Conservation (phyloP, 2,888 invertebrate species). For the Tetragonisca angustula region DNA sequence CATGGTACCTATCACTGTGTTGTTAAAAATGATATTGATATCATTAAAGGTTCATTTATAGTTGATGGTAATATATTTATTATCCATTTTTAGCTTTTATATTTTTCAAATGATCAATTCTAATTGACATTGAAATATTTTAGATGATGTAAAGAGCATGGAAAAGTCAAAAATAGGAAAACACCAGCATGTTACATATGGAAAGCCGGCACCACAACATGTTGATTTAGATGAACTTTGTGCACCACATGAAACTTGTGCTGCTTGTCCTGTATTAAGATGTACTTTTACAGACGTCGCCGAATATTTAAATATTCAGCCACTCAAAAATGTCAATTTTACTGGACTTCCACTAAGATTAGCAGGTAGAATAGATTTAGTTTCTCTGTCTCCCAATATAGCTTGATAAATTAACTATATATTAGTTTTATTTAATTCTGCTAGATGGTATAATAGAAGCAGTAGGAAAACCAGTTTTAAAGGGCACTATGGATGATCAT, state of each 20-base stretch:
- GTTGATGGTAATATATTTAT: conserved; percentile 85
- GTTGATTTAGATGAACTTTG: conserved; percentile 87
- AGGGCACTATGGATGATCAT: conserved; percentile 90
- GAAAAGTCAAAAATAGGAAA: conserved; percentile 70
- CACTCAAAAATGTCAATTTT: conserved; percentile 74
- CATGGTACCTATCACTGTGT: conserved; percentile 92
- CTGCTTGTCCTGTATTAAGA: conserved; percentile 86
- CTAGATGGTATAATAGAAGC: conserved; percentile 94
- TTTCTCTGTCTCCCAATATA: background rate
- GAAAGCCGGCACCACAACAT: conserved; percentile 87
- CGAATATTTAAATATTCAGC: conserved; percentile 75
- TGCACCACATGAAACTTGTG: conserved; percentile 86
- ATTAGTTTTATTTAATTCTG: conserved; percentile 14
- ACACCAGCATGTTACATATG: conserved; percentile 84
- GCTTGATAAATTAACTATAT: background rate
- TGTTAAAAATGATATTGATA: conserved; percentile 92
- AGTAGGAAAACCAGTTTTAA: conserved; percentile 96
- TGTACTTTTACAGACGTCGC: conserved; percentile 78
- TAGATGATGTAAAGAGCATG: conserved; percentile 71
- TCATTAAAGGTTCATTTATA: conserved; percentile 90
- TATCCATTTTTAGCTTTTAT: background rate
- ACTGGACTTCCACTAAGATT: conserved; percentile 76
- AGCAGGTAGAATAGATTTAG: conserved; percentile 69
- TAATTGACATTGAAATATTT: conserved; percentile 3
- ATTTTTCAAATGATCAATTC: conserved; percentile 9